Evolutionary conservation across 2,888 invertebrate genomes (phyloP).

Genomic region (Sarcophaga variegata): DNA sequence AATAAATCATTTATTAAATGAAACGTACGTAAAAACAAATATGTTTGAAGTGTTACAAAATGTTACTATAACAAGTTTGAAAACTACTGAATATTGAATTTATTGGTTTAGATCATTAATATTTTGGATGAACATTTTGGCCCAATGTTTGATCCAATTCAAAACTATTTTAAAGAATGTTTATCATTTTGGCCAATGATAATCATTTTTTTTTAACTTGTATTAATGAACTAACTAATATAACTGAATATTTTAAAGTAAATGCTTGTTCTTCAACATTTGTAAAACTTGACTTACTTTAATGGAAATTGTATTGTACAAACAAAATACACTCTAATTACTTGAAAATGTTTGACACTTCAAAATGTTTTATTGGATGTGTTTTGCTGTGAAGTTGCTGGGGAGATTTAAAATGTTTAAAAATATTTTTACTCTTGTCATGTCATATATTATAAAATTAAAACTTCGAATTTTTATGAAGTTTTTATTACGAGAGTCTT

Average conservation of each 20-base stretch:
- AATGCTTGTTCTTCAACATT: not conserved
- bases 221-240: not conserved
- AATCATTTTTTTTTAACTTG: conserved; percentile 6
- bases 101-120: conserved; percentile 2
- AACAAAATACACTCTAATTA: conserved; percentile 48
- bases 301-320: conserved; percentile 68
- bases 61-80: not conserved
- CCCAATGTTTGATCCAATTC: conserved; percentile 48
- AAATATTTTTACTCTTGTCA: not conserved
- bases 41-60: conserved; percentile 2
- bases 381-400: conserved; percentile 12
- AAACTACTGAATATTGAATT: conserved; percentile 3
- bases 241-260: not conserved
- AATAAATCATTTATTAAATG: not conserved
- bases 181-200: conserved; percentile 52
- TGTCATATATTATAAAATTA: not conserved
- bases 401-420: not conserved
- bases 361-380: conserved; percentile 62
- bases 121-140: conserved; percentile 52
- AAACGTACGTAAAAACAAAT: not conserved
- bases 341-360: conserved; percentile 70
- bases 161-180: not conserved
- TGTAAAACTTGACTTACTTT: not conserved
- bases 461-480: not conserved
- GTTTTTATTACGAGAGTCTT: not conserved